These are phyloP conservation scores for Perca schrenkii DNA, from an alignment of 2,113 vertebrate species.

Conservation along the genomic window DNA sequence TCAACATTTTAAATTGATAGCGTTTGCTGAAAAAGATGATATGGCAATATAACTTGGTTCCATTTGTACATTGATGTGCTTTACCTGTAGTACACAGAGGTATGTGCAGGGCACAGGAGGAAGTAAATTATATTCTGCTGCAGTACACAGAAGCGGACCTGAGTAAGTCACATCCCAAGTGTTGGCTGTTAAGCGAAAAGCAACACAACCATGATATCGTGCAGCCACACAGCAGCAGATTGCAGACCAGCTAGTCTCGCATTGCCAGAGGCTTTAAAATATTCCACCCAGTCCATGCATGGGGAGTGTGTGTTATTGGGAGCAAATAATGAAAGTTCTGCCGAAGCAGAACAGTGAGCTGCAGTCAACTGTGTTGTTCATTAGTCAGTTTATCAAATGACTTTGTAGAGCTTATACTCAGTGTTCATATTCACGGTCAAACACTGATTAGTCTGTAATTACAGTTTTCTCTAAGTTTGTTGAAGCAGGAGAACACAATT, in stretches of 20 bases:
- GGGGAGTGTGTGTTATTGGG: neutral
- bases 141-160: conserved; percentile 1
- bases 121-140: too few relatives aligned
- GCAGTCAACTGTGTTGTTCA: conserved; percentile 6
- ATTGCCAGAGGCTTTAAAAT: neutral
- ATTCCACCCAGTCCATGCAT: neutral
- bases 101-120: too few relatives aligned
- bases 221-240: conserved; percentile 3
- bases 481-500: conserved; percentile 34
- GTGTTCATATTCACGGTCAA: conserved; percentile 12
- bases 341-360: conserved; percentile 22
- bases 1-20: neutral
- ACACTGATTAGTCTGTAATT: neutral
- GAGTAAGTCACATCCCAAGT: conserved; percentile 13
- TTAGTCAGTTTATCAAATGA: conserved; percentile 25
- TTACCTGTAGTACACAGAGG: conserved; percentile 9
- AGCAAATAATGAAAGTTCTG: neutral
- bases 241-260: neutral
- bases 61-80: neutral
- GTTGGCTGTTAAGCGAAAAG: conserved; percentile 12
- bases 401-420: conserved; percentile 18
- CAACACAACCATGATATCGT: neutral
- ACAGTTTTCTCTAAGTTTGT: conserved; percentile 9
- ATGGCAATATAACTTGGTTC: neutral
- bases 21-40: neutral